Conservation (phyloP, 2,797 vertebrate genomes). For the Rhinophrynus dorsalis region DNA sequence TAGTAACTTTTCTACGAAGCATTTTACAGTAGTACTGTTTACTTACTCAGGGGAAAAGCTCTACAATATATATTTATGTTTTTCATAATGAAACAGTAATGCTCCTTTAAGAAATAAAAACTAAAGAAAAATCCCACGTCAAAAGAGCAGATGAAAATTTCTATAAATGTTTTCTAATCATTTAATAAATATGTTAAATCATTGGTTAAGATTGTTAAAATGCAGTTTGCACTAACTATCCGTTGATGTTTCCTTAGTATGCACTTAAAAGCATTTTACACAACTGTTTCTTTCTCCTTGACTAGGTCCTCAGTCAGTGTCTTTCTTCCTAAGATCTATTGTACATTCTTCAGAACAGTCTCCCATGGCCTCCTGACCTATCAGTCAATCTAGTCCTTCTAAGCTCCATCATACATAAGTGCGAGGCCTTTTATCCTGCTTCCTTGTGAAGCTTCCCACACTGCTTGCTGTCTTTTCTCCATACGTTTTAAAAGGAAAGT, state of each 20-base stretch:
- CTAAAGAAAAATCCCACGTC: no score
- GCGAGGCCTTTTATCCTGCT: slow-evolving; percentile 13
- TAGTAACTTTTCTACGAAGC: no score
- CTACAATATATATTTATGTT: no score
- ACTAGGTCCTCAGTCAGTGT: neutral
- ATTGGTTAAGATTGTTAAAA: no score
- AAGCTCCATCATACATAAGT: slow-evolving; percentile 1
- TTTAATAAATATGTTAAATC: no score
- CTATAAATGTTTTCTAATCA: no score
- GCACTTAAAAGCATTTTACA: slow-evolving; percentile 17
- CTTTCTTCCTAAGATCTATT: neutral
- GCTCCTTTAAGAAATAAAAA: no score
- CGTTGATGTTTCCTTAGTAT: slow-evolving; percentile 1
- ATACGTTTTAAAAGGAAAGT: slow-evolving; percentile 8
- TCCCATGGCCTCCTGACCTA: slow-evolving; percentile 42
- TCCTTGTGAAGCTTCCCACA: slow-evolving; percentile 29
- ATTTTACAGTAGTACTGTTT: no score
- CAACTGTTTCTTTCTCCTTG: neutral
- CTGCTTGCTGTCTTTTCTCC: neutral
- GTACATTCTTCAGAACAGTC: neutral
- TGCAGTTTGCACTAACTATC: no score
- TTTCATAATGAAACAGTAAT: no score
- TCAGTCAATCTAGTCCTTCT: slow-evolving; percentile 21
- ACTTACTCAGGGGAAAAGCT: no score
- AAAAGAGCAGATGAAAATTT: no score